Percentiles rank a stretch among this genome's conserved stretches.
Conservation (phyloP, 2,888 invertebrate genomes). For the Diploptera punctata region DNA sequence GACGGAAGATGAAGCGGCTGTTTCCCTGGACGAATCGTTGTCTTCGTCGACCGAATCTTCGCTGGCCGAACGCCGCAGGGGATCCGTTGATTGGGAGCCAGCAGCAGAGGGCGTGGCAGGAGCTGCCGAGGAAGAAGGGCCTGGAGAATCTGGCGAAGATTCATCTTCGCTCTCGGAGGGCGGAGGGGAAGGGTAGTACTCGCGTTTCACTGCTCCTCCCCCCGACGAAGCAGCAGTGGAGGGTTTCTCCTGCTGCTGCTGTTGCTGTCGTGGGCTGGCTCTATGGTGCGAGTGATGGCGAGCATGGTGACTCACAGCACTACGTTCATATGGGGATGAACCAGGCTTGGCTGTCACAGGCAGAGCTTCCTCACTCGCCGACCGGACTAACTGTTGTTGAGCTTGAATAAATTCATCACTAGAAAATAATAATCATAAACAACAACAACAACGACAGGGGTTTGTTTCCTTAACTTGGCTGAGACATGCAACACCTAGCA, state of each 20-base stretch:
- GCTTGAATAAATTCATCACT: slow-evolving; percentile 98
- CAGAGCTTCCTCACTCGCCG: slow-evolving; percentile 88
- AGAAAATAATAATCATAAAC: slow-evolving; percentile 69
- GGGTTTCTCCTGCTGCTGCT: slow-evolving; percentile 47
- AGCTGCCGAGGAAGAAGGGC: slow-evolving; percentile 2
- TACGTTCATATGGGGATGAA: slow-evolving; percentile 29
- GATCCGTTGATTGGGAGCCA: background rate
- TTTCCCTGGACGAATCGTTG: slow-evolving; percentile 54
- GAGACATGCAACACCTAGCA: slow-evolving; percentile 8
- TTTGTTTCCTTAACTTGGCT: slow-evolving; percentile 16
- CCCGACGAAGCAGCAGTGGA: slow-evolving; percentile 55
- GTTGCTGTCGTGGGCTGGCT: slow-evolving; percentile 17
- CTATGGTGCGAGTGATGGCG: slow-evolving; percentile 24
- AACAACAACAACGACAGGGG: slow-evolving; percentile 38
- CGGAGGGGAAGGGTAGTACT: slow-evolving; percentile 65
- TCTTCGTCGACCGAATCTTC: slow-evolving; percentile 49
- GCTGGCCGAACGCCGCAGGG: slow-evolving; percentile 57
- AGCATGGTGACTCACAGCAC: slow-evolving; percentile 16
- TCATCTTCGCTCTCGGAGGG: slow-evolving; percentile 59
- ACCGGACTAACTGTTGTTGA: slow-evolving; percentile 95
- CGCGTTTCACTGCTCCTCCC: slow-evolving; percentile 45
- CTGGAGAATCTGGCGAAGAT: slow-evolving; percentile 26
- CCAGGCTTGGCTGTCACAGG: slow-evolving; percentile 57
- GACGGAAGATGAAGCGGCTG: slow-evolving; percentile 41
- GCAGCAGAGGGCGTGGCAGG: background rate